phyloP scores from a whole-genome alignment of 2,113 vertebrate species.

The Trachemys scripta region DNA sequence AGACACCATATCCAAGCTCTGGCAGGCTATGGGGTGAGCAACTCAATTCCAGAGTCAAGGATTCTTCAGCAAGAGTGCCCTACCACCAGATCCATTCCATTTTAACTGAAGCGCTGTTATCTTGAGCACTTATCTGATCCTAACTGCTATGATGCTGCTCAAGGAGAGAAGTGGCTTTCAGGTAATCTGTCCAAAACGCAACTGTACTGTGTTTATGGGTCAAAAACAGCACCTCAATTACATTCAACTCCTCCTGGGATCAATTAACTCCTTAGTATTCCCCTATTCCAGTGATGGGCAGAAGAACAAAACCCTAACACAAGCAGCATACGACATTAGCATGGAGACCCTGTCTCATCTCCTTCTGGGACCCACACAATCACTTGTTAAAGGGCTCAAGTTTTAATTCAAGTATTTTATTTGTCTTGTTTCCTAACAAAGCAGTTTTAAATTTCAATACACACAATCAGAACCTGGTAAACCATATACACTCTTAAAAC shows the following conservation, averaged over 20 bases:
- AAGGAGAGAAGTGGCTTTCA: background rate
- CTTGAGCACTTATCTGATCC: background rate
- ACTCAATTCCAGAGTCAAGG: background rate
- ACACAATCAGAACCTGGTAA: background rate
- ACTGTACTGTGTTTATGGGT: background rate
- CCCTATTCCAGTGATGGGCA: background rate
- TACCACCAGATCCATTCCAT: background rate
- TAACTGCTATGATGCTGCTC: background rate
- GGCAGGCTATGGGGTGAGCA: background rate
- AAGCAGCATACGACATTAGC: background rate
- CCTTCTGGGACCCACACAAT: background rate
- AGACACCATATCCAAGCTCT: background rate
- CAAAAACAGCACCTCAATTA: background rate
- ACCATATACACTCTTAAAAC: background rate
- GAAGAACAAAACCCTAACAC: background rate
- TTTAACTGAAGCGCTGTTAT: fast-evolving
- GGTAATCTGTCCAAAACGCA: background rate
- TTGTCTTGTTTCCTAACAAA: background rate
- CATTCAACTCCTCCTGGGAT: background rate
- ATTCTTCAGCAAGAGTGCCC: background rate
- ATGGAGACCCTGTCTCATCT: background rate
- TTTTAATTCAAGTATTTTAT: background rate
- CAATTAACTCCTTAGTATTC: background rate
- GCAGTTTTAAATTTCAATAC: background rate
- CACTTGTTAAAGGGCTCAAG: background rate